Conservation (phyloP, 2,113 vertebrate species). For the Dissostichus mawsoni region DNA sequence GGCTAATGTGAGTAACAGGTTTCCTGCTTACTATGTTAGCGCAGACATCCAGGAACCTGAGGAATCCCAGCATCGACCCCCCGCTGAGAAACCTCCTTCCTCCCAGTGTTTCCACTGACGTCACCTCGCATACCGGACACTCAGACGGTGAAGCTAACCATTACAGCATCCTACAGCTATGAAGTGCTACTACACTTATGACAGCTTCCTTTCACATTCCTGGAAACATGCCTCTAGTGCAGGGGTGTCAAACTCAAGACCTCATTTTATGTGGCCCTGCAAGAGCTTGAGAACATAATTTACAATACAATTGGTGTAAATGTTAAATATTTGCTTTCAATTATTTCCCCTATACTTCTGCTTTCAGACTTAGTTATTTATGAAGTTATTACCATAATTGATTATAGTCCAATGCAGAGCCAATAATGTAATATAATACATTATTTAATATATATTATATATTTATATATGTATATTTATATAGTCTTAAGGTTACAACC, state of each 20-base stretch:
- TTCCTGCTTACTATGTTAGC: constrained; percentile 38
- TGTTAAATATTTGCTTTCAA: too few species aligned
- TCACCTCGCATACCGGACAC: constrained; percentile 32
- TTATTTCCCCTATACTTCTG: too few species aligned
- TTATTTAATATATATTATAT: too few species aligned
- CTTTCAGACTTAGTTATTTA: too few species aligned
- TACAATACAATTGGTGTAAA: too few species aligned
- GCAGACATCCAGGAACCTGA: constrained; percentile 49
- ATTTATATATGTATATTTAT: too few species aligned
- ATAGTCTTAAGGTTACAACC: too few species aligned
- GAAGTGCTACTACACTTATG: constrained; percentile 1
- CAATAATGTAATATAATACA: too few species aligned
- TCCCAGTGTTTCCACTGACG: constrained; percentile 60
- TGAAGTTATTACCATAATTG: too few species aligned
- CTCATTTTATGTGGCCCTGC: too few species aligned
- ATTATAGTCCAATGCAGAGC: too few species aligned
- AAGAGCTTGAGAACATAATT: too few species aligned
- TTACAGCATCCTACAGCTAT: constrained; percentile 6
- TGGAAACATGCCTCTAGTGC: not conserved
- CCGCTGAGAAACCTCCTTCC: not conserved
- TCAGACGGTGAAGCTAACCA: not conserved
- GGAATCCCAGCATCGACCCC: constrained; percentile 35
- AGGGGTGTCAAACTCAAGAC: not conserved
- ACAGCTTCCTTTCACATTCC: constrained; percentile 1
- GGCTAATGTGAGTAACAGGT: constrained; percentile 59